Conservation (phyloP, 2,797 vertebrate species). For the Xenentodon cancila region DNA sequence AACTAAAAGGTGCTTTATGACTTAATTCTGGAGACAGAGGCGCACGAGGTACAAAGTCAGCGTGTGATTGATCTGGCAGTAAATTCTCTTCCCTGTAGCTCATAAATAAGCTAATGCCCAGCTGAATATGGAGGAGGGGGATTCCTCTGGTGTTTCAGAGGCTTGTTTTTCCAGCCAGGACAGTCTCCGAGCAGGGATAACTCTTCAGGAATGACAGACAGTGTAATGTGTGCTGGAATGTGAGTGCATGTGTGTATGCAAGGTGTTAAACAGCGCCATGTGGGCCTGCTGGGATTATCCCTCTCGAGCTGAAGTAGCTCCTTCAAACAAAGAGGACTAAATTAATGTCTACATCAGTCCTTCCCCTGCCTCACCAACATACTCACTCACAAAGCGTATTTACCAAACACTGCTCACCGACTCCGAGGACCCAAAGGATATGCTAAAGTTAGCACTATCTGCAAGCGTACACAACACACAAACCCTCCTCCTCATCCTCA, state of each 20-base stretch:
- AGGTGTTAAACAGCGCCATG: slow-evolving; percentile 81
- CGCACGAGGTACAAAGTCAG: slow-evolving; percentile 66
- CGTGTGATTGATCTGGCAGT: slow-evolving; percentile 80
- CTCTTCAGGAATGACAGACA: slow-evolving; percentile 78
- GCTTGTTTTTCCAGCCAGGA: slow-evolving; percentile 77
- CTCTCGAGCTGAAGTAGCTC: slow-evolving; percentile 85
- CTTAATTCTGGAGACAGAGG: slow-evolving; percentile 65
- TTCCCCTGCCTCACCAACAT: slow-evolving; percentile 85
- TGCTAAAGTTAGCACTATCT: slow-evolving; percentile 8
- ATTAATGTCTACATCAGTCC: slow-evolving; percentile 88
- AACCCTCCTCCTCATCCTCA: too few relatives aligned
- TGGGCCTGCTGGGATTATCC: slow-evolving; percentile 74
- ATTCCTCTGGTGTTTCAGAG: slow-evolving; percentile 71
- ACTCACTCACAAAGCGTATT: slow-evolving; percentile 56
- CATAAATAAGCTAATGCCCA: slow-evolving; percentile 81
- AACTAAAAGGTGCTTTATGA: slow-evolving; percentile 77
- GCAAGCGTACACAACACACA: too few relatives aligned
- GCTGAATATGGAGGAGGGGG: slow-evolving; percentile 77
- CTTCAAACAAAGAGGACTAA: slow-evolving; percentile 91
- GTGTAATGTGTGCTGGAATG: slow-evolving; percentile 72
- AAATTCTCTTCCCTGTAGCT: slow-evolving; percentile 76
- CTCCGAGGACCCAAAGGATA: slow-evolving; percentile 36
- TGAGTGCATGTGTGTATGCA: slow-evolving; percentile 50
- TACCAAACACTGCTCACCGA: slow-evolving; percentile 50
- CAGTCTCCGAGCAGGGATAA: slow-evolving; percentile 78